Conservation (phyloP, 2,113 vertebrate genomes). For the Hemichromis elongatus region DNA sequence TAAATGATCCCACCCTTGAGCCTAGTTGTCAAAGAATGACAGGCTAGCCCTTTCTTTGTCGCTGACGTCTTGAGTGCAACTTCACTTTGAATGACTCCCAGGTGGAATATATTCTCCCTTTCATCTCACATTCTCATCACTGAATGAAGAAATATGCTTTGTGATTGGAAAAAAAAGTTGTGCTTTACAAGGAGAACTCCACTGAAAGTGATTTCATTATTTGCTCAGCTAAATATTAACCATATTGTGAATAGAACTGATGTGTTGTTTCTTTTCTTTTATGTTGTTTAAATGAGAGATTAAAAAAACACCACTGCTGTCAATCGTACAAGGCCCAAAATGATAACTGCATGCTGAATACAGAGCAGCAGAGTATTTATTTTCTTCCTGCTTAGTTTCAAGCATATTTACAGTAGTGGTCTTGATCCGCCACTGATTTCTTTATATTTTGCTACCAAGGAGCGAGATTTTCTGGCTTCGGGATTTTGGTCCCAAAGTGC, state of each 20-base stretch:
- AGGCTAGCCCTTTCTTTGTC: conserved; percentile 28
- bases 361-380: not conserved
- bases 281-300: not conserved
- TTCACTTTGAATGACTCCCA: conserved; percentile 16
- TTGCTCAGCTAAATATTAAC: not conserved
- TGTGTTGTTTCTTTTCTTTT: not conserved
- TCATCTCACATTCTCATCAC: conserved; percentile 3
- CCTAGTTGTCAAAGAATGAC: conserved; percentile 38
- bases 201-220: not conserved
- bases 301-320: not conserved
- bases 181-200: not conserved
- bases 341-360: not conserved
- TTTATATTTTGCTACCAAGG: not conserved
- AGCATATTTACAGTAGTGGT: not conserved
- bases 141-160: not conserved
- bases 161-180: not conserved
- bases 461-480: not conserved
- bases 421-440: not conserved
- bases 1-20: conserved; percentile 24
- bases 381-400: not conserved
- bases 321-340: not conserved
- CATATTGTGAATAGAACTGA: not conserved
- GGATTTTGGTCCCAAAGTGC: not conserved
- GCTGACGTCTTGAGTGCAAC: conserved; percentile 27
- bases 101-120: not conserved